Evolutionary conservation across 2,888 invertebrate species (phyloP).

Genomic region (Nomada fucata): DNA sequence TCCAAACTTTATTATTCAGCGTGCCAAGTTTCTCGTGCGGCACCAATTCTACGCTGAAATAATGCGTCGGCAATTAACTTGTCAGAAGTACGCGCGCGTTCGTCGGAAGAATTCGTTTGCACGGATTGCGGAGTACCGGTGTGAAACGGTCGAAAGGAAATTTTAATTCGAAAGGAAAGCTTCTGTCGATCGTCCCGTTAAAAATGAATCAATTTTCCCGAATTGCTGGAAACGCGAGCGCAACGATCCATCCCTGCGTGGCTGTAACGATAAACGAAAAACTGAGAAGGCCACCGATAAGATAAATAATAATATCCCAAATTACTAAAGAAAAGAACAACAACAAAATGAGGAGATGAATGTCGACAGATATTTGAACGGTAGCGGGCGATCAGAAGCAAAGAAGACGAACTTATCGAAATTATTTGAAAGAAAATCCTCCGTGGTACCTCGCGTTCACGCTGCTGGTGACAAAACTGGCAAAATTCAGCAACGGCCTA

Average conservation of each 20-base stretch:
- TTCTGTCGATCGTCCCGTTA: too few species aligned
- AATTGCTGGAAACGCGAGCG: too few species aligned
- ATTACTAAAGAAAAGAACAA: too few species aligned
- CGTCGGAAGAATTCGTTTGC: neutral
- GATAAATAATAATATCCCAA: too few species aligned
- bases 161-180: too few species aligned
- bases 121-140: neutral
- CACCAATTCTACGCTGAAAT: conserved; percentile 75
- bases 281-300: too few species aligned
- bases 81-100: neutral
- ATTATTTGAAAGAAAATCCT: neutral
- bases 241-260: too few species aligned
- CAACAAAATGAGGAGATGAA: too few species aligned
- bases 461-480: conserved; percentile 85
- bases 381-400: neutral
- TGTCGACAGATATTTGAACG: too few species aligned
- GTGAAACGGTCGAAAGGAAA: too few species aligned
- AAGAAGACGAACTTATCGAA: neutral
- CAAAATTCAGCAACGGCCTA: conserved; percentile 83
- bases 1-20: conserved; percentile 86
- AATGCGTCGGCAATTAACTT: neutral
- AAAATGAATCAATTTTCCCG: too few species aligned
- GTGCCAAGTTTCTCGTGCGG: conserved; percentile 81
- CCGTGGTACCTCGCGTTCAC: conserved; percentile 85
- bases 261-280: too few species aligned